A percentile compares a stretch with the other conserved stretches of the same genome.
Evolutionary conservation across 2,888 invertebrate genomes (phyloP).

Genomic region (Piscicola geometra): DNA sequence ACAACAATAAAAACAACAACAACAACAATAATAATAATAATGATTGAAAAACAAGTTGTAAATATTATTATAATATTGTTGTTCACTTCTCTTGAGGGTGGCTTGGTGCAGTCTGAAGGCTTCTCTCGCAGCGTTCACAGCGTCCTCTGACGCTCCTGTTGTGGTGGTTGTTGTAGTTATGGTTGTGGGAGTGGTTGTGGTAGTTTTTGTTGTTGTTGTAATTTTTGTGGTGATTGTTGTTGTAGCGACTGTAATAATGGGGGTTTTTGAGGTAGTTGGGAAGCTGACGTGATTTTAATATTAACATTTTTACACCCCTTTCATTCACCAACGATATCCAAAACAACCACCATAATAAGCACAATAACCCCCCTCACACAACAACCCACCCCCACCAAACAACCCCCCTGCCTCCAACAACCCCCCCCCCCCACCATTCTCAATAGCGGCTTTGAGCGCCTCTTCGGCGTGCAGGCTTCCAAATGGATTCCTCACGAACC

Average conservation of each 20-base stretch:
- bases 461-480: conserved; percentile 90
- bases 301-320: no score
- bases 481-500: conserved; percentile 89
- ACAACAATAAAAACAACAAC: no score
- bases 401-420: no score
- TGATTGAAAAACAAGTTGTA: no score
- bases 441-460: conserved; percentile 68
- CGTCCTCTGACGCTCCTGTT: conserved; percentile 75
- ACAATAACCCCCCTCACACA: background rate
- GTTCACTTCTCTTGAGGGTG: conserved; percentile 47
- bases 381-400: no score
- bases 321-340: background rate
- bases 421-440: conserved; percentile 63
- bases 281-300: no score
- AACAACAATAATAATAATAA: no score
- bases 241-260: background rate
- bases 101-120: conserved; percentile 89
- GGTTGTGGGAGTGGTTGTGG: background rate
- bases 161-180: no score
- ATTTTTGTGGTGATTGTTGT: background rate
- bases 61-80: no score
- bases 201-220: background rate
- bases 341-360: background rate
- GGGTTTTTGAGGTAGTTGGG: no score
- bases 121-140: conserved; percentile 85